These are phyloP conservation scores for Lordiphosa stackelbergi DNA, from an alignment of 1,140 invertebrate species.

Conservation along the genomic window DNA sequence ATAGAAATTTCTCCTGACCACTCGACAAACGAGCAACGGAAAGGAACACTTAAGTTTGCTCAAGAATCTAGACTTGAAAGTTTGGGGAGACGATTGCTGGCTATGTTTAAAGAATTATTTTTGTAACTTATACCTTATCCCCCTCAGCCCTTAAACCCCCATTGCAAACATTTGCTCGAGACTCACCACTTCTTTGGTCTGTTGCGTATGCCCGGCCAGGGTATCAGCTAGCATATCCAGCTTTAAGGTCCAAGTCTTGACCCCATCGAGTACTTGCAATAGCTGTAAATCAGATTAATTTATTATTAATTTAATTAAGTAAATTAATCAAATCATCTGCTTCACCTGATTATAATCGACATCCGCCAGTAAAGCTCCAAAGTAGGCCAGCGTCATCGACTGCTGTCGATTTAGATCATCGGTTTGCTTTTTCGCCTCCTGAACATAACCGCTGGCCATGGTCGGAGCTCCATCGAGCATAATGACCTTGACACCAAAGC, in stretches of 20 bases:
- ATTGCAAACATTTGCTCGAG: no score
- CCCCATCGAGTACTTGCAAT: conserved; percentile 76
- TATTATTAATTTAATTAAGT: conserved; percentile 4
- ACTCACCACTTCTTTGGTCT: conserved; percentile 63
- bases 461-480: conserved; percentile 94
- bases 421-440: conserved; percentile 80
- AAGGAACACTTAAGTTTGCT: no score
- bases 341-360: conserved; percentile 80
- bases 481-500: conserved; percentile 82
- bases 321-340: background rate
- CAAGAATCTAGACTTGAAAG: no score
- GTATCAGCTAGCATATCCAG: conserved; percentile 79
- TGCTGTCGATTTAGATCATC: conserved; percentile 79
- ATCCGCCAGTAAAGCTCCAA: conserved; percentile 88
- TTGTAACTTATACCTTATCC: no score
- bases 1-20: no score
- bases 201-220: conserved; percentile 64
- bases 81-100: no score
- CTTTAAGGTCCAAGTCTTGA: conserved; percentile 75
- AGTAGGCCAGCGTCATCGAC: conserved; percentile 87
- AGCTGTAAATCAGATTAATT: conserved; percentile 22
- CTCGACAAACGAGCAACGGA: no score
- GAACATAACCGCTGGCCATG: conserved; percentile 90
- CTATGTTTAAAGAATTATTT: no score
- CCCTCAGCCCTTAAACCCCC: no score